A percentile compares a stretch with the other conserved stretches of the same genome.
phyloP scores from a whole-genome alignment of 2,888 invertebrate genomes.

The Ligdia adustata region DNA sequence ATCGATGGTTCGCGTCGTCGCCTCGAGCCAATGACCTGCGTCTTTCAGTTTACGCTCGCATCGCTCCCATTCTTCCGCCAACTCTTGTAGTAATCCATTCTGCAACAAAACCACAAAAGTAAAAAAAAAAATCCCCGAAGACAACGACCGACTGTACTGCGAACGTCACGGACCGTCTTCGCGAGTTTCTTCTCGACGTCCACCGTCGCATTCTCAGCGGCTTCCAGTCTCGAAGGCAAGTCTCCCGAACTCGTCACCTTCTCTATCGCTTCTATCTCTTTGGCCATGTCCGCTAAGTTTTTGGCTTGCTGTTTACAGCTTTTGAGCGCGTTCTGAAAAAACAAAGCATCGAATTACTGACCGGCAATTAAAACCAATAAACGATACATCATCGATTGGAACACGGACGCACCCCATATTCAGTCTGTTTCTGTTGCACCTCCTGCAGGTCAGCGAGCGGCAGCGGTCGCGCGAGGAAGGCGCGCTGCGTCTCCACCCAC shows the following conservation, averaged over 20 bases:
- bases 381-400: not conserved
- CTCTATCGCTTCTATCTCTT: conserved; percentile 93
- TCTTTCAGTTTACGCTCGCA: conserved; percentile 97
- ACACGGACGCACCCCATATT: conserved; percentile 90
- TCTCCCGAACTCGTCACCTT: conserved; percentile 93
- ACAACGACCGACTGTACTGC: too few species aligned
- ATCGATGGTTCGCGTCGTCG: conserved; percentile 90
- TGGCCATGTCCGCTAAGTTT: conserved; percentile 95
- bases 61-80: conserved; percentile 97
- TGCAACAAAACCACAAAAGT: conserved; percentile 63
- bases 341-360: conserved; percentile 7
- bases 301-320: conserved; percentile 94
- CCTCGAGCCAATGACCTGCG: conserved; percentile 94
- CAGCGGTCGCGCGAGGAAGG: conserved; percentile 91
- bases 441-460: conserved; percentile 91
- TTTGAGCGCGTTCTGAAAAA: conserved; percentile 90
- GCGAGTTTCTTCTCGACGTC: conserved; percentile 93
- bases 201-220: conserved; percentile 93
- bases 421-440: conserved; percentile 92
- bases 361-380: not conserved
- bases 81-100: conserved; percentile 95
- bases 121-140: not conserved
- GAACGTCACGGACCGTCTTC: conserved; percentile 88
- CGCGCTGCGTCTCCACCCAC: conserved; percentile 93
- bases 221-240: conserved; percentile 92